A percentile compares a stretch with the other conserved stretches of the same genome.
Evolutionary conservation across 2,888 invertebrate genomes (phyloP).

Genomic region (Prosapia bicincta): DNA sequence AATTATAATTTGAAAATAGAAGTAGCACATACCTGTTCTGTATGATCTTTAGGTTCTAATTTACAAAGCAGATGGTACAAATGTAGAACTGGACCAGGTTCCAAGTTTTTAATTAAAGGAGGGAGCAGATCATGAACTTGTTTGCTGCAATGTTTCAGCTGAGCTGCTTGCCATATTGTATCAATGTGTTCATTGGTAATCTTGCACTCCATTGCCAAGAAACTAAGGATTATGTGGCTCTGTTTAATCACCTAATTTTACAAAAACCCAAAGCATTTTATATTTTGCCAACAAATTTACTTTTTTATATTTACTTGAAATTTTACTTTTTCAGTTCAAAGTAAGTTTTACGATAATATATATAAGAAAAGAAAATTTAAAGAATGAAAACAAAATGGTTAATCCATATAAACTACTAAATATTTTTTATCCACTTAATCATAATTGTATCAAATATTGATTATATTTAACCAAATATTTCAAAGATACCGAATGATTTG

Average conservation of each 20-base stretch:
- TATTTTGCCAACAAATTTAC: too few relatives aligned
- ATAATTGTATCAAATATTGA: too few relatives aligned
- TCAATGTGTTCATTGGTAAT: constrained; percentile 89
- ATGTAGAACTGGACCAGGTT: constrained; percentile 84
- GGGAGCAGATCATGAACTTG: constrained; percentile 90
- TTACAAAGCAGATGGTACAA: constrained; percentile 82
- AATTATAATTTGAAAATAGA: neutral
- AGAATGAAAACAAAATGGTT: too few relatives aligned
- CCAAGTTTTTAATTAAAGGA: constrained; percentile 84
- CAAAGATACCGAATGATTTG: neutral
- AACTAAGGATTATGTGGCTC: constrained; percentile 88
- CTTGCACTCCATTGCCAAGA: constrained; percentile 87
- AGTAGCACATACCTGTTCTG: constrained; percentile 65
- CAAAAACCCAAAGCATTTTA: too few relatives aligned
- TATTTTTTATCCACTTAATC: too few relatives aligned
- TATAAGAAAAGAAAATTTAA: too few relatives aligned
- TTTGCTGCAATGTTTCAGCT: constrained; percentile 90
- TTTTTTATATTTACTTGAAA: too few relatives aligned
- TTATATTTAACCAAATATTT: neutral
- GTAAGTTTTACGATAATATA: too few relatives aligned
- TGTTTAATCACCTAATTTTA: constrained; percentile 90
- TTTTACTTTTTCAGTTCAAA: too few relatives aligned
- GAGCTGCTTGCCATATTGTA: constrained; percentile 92
- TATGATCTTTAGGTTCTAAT: constrained; percentile 87
- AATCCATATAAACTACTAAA: too few relatives aligned